phyloP scores from a whole-genome alignment of 2,113 vertebrate species.

The Paracanthobrama guichenoti region DNA sequence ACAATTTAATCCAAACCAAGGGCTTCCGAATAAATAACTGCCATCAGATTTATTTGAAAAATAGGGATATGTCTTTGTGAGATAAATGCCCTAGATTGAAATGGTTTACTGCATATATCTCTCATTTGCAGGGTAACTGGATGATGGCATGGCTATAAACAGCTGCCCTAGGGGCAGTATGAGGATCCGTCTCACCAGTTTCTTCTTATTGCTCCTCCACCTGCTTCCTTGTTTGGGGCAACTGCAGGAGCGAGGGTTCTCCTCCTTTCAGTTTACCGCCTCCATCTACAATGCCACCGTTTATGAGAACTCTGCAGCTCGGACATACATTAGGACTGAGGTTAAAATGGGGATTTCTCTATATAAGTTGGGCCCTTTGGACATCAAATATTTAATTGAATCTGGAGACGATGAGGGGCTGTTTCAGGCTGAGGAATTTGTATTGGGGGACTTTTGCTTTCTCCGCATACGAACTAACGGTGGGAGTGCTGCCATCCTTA shows the following conservation, averaged over 20 bases:
- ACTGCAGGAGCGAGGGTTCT: slow-evolving; percentile 67
- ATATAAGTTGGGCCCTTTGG: slow-evolving; percentile 80
- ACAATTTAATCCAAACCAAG: slow-evolving; percentile 25
- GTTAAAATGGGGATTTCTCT: slow-evolving; percentile 90
- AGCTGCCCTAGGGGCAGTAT: slow-evolving; percentile 80
- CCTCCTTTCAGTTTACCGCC: slow-evolving; percentile 88
- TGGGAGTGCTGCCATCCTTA: slow-evolving; percentile 87
- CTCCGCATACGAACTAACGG: slow-evolving; percentile 92
- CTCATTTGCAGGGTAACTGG: slow-evolving; percentile 77
- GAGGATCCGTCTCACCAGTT: slow-evolving; percentile 69
- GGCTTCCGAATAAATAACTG: slow-evolving; percentile 16
- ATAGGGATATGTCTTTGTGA: slow-evolving; percentile 7
- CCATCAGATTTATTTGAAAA: slow-evolving; percentile 30
- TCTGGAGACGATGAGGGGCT: slow-evolving; percentile 89
- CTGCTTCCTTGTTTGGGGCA: slow-evolving; percentile 74
- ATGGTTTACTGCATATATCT: slow-evolving; percentile 46
- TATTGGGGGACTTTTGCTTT: slow-evolving; percentile 96
- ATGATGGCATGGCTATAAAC: slow-evolving; percentile 86
- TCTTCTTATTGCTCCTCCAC: slow-evolving; percentile 73
- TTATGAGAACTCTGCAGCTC: slow-evolving; percentile 90
- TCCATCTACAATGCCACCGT: slow-evolving; percentile 88
- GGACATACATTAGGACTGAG: slow-evolving; percentile 87
- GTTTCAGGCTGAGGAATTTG: slow-evolving; percentile 90
- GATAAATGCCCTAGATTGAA: background rate
- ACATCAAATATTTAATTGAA: slow-evolving; percentile 87